These are phyloP conservation scores for Merops nubicus DNA, from an alignment of 2,113 vertebrate species.

Conservation along the genomic window DNA sequence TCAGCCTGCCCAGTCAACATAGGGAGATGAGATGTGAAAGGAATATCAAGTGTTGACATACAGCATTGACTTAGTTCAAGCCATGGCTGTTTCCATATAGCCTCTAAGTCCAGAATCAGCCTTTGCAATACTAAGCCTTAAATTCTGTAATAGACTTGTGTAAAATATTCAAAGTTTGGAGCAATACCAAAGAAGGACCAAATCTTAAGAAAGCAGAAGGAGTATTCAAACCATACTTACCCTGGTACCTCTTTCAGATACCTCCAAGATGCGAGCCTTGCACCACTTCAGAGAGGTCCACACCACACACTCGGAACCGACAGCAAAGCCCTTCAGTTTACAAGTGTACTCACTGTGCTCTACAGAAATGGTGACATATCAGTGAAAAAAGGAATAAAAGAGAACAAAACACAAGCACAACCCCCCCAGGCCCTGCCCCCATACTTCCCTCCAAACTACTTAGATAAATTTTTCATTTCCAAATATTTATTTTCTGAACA, in stretches of 20 bases:
- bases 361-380: neutral
- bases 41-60: neutral
- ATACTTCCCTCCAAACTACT: neutral
- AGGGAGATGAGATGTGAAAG: neutral
- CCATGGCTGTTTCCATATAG: neutral
- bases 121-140: neutral
- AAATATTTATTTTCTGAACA: no score
- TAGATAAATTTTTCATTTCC: no score
- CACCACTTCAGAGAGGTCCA: constrained; percentile 79
- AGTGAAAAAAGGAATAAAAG: neutral
- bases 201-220: neutral
- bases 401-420: neutral
- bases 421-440: neutral
- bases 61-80: neutral
- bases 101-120: neutral
- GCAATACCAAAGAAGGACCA: neutral
- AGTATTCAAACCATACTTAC: constrained; percentile 52
- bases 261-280: constrained; percentile 76
- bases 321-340: constrained; percentile 63
- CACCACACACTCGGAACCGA: constrained; percentile 79
- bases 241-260: constrained; percentile 73
- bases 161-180: neutral
- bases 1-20: neutral
- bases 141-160: accelerated
- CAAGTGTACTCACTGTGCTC: constrained; percentile 29